These are phyloP conservation scores for Pseudochirops cupreus DNA, from an alignment of 2,797 vertebrate genomes.

Conservation along the genomic window DNA sequence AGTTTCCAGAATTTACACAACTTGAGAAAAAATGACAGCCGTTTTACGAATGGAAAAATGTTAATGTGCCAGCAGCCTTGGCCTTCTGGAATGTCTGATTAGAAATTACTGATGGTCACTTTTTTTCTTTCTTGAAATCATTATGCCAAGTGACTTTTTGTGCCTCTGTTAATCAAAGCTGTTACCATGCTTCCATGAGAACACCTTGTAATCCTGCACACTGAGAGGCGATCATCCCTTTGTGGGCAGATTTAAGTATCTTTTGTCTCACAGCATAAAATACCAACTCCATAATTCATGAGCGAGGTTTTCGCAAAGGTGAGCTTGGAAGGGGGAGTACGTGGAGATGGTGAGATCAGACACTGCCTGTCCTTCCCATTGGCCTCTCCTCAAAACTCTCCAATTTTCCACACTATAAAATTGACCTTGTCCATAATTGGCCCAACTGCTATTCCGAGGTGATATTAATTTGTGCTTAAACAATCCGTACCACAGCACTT, in stretches of 20 bases:
- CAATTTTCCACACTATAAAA: conserved; percentile 36
- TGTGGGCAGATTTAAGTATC: conserved; percentile 27
- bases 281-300: conserved; percentile 49
- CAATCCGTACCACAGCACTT: conserved; percentile 28
- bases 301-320: conserved; percentile 9
- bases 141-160: conserved; percentile 54
- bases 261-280: conserved; percentile 38
- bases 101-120: conserved; percentile 56
- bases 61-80: not conserved
- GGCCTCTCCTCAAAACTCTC: conserved; percentile 27
- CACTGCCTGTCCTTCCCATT: conserved; percentile 45
- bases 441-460: conserved; percentile 29
- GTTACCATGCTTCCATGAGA: conserved; percentile 44
- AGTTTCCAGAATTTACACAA: conserved; percentile 50
- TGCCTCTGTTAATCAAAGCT: conserved; percentile 53
- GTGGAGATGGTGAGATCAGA: conserved; percentile 31
- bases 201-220: conserved; percentile 18
- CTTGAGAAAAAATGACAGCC: conserved; percentile 55
- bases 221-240: conserved; percentile 2
- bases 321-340: conserved; percentile 22
- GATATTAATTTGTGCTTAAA: conserved; percentile 42
- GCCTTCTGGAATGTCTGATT: conserved; percentile 12
- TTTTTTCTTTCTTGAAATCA: conserved; percentile 55
- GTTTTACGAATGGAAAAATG: conserved; percentile 30
- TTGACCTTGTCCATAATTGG: conserved; percentile 36